Evolutionary conservation across 1,140 invertebrate genomes (phyloP), one percentile per base, ranked within the genome.

Genomic region (Coptotermes formosanus): DNA sequence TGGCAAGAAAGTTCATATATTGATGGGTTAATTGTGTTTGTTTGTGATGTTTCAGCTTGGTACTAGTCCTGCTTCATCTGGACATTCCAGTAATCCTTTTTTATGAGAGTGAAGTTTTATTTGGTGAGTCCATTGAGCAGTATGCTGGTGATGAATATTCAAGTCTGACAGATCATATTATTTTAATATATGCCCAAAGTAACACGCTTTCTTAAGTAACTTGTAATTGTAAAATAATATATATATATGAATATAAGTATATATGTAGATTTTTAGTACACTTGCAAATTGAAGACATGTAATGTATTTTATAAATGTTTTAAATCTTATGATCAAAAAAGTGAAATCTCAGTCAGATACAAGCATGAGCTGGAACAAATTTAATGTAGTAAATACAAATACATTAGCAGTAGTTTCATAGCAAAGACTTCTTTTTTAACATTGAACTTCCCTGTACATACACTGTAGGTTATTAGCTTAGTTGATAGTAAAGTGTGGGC

Each of bases 31-130:
- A 55, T 55, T 82, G 30, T 82, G 75, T 38, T 21, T 38, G 43
- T 19, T 82, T 16, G 9, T 84, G 44, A 23, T 84, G 44, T 6
- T 84, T 30, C 83, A 84, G 83, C 83, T 84, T 52, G 83, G 83
- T 84, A 48, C 83, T 84, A 84, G 83, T 84, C 83, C 83, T 84
- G 83, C 83, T 52, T 52, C 83, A 52, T 59, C 83, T 52, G 83
- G 83, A 16, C 83, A 52, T 25, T 84, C 83, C 83, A 84, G 83
- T 84, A 84, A 84, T 52, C 83, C 83, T 9, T 84, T 84, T 84
- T 84, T 84, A 84, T 84, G 83, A 84, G 30, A 52, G n/a, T 30
- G 43, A 84, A 84, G 44, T 52, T 52, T 84, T 84, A 52, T 52
- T 14, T 52, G 45, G 83, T 84, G 44, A 52, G 25, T 84, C 48